Base-by-base conservation (phyloP, 2,113 vertebrate genomes). In the Anser brachyrhynchus region DNA sequence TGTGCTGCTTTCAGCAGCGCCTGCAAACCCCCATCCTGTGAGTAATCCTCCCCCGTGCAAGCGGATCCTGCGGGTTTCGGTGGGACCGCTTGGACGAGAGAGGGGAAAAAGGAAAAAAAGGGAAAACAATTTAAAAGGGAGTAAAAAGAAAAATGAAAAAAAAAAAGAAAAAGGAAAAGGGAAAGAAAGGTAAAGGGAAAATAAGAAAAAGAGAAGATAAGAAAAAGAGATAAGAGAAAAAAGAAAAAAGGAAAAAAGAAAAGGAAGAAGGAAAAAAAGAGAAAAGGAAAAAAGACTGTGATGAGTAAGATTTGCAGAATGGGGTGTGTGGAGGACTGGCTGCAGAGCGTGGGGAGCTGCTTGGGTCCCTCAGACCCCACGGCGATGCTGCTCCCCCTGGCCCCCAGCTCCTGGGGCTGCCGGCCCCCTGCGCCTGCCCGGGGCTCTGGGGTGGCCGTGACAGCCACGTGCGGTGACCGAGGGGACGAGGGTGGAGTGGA, bases 1-100 rank as follows among this genome's bases (percentile, higher is more conserved):
- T 11, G 28, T 11, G 55, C 55, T 79, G 83, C 79, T 41, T 61
- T 37, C 70, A 65, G 83, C 83, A 76, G 35, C 1, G 49, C 65
- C 77, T 87, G 79, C 91, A 84, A 90, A 76, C 41, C 87, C 64
- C 84, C 87, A 67, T 72, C 92, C 92, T 29, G 79, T 37, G 92
- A 94, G 95, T 84, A 94, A 81, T 80, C 73, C 72, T 75, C 78
- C 65, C 67, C 65, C 52, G 23, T 2, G 64, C 2, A 44, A 93
- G 26, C 0, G 2, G 17, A 66, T 39, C 44, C 15, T 80, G 51
- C 65, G 20, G 51, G 3, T 44, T 82, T 39, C 88, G 13, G 64
- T 7, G 59, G 59, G 72, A 93, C 39, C 0, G 2, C 72, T n/a
- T 3, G 37, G 81, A 43, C 0, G 8, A 44, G 31, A 49, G 73